Evolutionary conservation across 2,888 invertebrate species (phyloP).

Genomic region (Clistopyga incitator): DNA sequence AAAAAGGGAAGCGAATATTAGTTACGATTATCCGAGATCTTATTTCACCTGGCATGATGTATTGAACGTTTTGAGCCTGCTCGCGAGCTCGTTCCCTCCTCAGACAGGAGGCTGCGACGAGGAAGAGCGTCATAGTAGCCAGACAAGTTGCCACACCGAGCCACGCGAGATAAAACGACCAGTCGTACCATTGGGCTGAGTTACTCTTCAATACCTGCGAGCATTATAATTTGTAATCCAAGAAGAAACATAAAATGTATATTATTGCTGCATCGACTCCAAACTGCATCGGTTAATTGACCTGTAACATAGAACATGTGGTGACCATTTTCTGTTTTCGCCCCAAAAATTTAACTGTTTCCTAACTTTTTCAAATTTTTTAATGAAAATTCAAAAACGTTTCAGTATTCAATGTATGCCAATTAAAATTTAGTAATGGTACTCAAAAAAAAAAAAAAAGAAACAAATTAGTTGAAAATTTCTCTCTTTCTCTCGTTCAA

Average conservation of each 20-base stretch:
- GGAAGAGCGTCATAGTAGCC: slow-evolving; percentile 91
- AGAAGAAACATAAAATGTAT: neutral
- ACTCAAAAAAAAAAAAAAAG: too few species aligned
- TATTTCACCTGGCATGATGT: slow-evolving; percentile 93
- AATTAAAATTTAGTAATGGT: neutral
- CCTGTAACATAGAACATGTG: neutral
- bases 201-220: slow-evolving; percentile 90
- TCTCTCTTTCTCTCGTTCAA: too few species aligned
- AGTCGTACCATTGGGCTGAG: slow-evolving; percentile 91
- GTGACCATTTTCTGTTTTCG: too few species aligned
- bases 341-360: too few species aligned
- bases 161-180: slow-evolving; percentile 95
- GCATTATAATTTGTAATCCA: slow-evolving; percentile 36
- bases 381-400: neutral
- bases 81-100: slow-evolving; percentile 91
- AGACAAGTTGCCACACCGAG: slow-evolving; percentile 91
- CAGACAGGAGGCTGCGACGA: slow-evolving; percentile 92
- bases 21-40: slow-evolving; percentile 67
- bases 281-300: neutral
- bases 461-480: too few species aligned
- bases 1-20: slow-evolving; percentile 74
- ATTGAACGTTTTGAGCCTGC: slow-evolving; percentile 92
- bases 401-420: neutral
- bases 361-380: neutral
- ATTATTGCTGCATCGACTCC: slow-evolving; percentile 24